A percentile compares a stretch with the other conserved stretches of the same genome.
These are phyloP conservation scores for Aurelia aurita DNA, from an alignment of 30 jellyfish, hydroid and myxozoan genomes.

Conservation along the genomic window DNA sequence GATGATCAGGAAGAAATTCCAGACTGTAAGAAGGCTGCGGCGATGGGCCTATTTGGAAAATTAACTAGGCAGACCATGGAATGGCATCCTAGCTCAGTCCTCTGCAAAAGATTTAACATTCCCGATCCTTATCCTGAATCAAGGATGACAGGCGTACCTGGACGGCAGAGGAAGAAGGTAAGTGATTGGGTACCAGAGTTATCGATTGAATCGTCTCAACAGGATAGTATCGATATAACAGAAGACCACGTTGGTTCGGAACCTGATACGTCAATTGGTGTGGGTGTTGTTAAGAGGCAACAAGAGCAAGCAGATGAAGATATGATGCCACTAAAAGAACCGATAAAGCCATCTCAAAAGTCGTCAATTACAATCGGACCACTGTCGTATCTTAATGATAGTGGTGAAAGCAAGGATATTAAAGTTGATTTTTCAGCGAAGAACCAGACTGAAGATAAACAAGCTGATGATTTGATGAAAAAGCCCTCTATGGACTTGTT, in stretches of 20 bases:
- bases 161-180: constrained; percentile 30
- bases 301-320: background rate
- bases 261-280: background rate
- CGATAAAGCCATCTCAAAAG: background rate
- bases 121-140: constrained; percentile 87
- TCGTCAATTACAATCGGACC: constrained; percentile 71
- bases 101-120: constrained; percentile 87
- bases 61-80: constrained; percentile 76
- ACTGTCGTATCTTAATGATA: constrained; percentile 69
- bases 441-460: background rate
- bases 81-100: constrained; percentile 88
- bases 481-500: constrained; percentile 89
- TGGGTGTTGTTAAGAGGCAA: background rate
- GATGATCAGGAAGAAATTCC: constrained; percentile 20
- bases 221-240: background rate
- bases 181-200: constrained; percentile 31
- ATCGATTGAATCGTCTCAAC: no score
- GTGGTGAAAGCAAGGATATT: background rate
- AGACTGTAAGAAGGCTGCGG: constrained; percentile 85
- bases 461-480: background rate
- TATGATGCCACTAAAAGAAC: background rate
- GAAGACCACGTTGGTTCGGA: background rate
- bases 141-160: constrained; percentile 69
- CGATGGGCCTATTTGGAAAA: constrained; percentile 81
- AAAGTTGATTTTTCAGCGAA: background rate